phyloP scores from a whole-genome alignment of 2,113 vertebrate genomes.

The Platysternon megacephalum region DNA sequence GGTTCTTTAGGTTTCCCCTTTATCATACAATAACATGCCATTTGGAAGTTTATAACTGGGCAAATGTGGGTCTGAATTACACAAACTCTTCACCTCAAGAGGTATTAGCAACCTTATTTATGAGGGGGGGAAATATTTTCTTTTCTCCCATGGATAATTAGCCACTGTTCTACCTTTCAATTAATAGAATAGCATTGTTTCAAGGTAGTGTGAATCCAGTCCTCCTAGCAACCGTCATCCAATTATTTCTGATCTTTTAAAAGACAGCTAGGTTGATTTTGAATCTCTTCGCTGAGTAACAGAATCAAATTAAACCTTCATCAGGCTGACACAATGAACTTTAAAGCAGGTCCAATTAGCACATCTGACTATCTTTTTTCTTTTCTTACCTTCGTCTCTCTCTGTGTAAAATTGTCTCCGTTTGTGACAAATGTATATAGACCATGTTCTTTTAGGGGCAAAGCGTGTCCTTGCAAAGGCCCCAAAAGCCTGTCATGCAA shows the following conservation, averaged over 20 bases:
- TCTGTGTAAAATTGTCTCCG: background rate
- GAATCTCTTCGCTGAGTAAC: background rate
- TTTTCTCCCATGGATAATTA: background rate
- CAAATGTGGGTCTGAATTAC: background rate
- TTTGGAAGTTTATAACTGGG: background rate
- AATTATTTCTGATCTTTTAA: background rate
- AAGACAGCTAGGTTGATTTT: background rate
- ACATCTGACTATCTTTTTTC: background rate
- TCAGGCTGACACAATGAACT: background rate
- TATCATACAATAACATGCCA: background rate
- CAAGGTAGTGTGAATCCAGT: background rate
- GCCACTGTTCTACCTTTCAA: background rate
- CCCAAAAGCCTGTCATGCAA: background rate
- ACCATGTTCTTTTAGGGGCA: background rate
- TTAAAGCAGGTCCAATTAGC: background rate
- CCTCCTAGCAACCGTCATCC: background rate
- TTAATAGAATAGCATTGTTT: slow-evolving; percentile 6
- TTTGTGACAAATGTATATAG: background rate
- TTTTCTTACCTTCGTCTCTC: background rate
- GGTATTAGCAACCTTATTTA: background rate
- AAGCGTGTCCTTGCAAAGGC: background rate
- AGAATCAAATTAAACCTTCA: background rate
- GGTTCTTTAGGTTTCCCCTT: background rate
- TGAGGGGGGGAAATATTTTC: background rate
- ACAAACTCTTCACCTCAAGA: slow-evolving; percentile 22